Percentiles rank a stretch among this genome's conserved stretches.
Evolutionary conservation across 2,888 invertebrate species (phyloP).

Genomic region (Ophion ellenae): DNA sequence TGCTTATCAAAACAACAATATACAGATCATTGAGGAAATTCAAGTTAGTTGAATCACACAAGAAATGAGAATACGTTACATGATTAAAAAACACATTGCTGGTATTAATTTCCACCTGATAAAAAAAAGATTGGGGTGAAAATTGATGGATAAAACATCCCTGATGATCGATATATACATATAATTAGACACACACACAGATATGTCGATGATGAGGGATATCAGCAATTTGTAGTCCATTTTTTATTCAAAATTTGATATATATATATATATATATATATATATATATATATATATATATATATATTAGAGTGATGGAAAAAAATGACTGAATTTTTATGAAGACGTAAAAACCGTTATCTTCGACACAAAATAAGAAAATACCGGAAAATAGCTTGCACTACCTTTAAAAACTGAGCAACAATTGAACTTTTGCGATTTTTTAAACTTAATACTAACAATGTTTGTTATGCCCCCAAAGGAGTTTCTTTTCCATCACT

Average conservation of each 20-base stretch:
- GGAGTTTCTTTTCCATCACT: background rate
- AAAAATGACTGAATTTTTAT: background rate
- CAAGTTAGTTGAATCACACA: conserved; percentile 7
- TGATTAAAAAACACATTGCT: background rate
- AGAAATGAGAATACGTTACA: background rate
- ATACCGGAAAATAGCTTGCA: too few species aligned
- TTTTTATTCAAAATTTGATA: background rate
- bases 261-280: background rate
- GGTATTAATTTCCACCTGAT: background rate
- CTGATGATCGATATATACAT: background rate
- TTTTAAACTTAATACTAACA: background rate
- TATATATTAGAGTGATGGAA: background rate
- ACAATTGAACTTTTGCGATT: too few species aligned
- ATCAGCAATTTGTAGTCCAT: background rate
- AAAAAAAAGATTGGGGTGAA: background rate
- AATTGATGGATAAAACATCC: background rate
- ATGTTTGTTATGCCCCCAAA: background rate
- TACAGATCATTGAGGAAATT: background rate
- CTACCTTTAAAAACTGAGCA: too few species aligned
- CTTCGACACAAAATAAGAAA: background rate
- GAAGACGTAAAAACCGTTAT: background rate
- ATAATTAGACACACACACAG: too few species aligned
- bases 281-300: background rate
- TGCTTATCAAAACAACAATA: background rate
- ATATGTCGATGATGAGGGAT: too few species aligned